A percentile compares a stretch with the other conserved stretches of the same genome.
Evolutionary conservation across 2,113 vertebrate species (phyloP).

Genomic region (Ammodytes dubius): DNA sequence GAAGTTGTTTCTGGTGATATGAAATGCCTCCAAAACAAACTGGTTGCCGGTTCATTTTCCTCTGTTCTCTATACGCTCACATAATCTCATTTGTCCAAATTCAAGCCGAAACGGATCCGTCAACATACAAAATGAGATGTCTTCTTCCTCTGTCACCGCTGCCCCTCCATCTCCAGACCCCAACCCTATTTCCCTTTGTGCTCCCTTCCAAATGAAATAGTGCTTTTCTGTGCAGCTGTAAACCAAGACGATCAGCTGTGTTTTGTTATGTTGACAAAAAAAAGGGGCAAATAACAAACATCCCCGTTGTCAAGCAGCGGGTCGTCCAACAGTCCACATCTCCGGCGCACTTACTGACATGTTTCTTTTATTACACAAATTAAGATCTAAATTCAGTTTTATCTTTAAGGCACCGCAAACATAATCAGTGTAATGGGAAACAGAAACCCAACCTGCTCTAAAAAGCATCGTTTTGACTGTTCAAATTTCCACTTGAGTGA

Average conservation of each 20-base stretch:
- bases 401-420: constrained; percentile 70
- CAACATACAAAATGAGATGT: constrained; percentile 71
- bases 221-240: constrained; percentile 64
- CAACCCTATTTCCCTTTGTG: constrained; percentile 54
- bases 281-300: constrained; percentile 69
- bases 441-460: constrained; percentile 42
- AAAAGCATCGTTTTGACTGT: constrained; percentile 33
- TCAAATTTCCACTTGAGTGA: constrained; percentile 34
- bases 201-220: constrained; percentile 68
- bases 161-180: constrained; percentile 31
- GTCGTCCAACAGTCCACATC: constrained; percentile 49
- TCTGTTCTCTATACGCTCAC: constrained; percentile 47
- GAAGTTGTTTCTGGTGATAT: constrained; percentile 53
- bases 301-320: constrained; percentile 52
- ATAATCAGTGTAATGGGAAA: constrained; percentile 66
- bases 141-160: constrained; percentile 32
- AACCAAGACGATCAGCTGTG: constrained; percentile 72
- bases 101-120: constrained; percentile 42
- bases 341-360: constrained; percentile 48
- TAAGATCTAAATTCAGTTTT: constrained; percentile 61
- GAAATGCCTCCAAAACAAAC: constrained; percentile 66
- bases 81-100: constrained; percentile 74
- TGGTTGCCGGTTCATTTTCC: constrained; percentile 46
- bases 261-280: constrained; percentile 70
- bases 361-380: constrained; percentile 68